phyloP scores from a whole-genome alignment of 2,888 invertebrate genomes.

The Danaus chrysippus region DNA sequence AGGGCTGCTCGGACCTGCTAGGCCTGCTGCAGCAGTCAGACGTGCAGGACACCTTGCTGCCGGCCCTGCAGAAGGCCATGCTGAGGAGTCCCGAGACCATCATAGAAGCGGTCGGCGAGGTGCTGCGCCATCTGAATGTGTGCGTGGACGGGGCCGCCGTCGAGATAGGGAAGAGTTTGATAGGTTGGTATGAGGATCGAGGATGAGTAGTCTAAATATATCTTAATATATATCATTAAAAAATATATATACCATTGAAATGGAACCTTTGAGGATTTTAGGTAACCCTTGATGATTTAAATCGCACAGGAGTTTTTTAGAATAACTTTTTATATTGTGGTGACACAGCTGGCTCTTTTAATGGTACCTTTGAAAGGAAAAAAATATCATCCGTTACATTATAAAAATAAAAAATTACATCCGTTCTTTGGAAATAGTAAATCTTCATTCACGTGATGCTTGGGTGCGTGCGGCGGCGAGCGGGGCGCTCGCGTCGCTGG shows the following conservation, averaged over 20 bases:
- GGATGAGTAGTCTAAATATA: background rate
- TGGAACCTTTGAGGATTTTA: too few relatives aligned
- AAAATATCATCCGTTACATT: too few relatives aligned
- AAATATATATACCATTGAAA: too few relatives aligned
- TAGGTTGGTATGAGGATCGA: conserved; percentile 72
- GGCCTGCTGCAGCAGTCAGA: conserved; percentile 81
- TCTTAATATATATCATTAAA: background rate
- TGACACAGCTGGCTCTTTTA: too few relatives aligned
- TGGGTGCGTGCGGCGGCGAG: conserved; percentile 85
- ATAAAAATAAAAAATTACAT: too few relatives aligned
- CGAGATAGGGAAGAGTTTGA: conserved; percentile 90
- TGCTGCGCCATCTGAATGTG: conserved; percentile 84
- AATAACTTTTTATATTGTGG: too few relatives aligned
- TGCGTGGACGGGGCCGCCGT: conserved; percentile 88
- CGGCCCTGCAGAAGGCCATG: conserved; percentile 94
- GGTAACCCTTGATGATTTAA: too few relatives aligned
- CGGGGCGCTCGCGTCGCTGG: conserved; percentile 86
- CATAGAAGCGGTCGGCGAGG: conserved; percentile 87
- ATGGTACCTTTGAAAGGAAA: too few relatives aligned
- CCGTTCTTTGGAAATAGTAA: conserved; percentile 67
- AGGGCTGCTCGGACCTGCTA: conserved; percentile 83
- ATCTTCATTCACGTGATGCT: conserved; percentile 92
- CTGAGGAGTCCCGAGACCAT: conserved; percentile 96
- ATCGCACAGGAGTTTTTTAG: too few relatives aligned
- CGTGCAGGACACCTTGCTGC: conserved; percentile 86